Conservation (phyloP, 2,113 vertebrate species). For the Cyprinodon variegatus region DNA sequence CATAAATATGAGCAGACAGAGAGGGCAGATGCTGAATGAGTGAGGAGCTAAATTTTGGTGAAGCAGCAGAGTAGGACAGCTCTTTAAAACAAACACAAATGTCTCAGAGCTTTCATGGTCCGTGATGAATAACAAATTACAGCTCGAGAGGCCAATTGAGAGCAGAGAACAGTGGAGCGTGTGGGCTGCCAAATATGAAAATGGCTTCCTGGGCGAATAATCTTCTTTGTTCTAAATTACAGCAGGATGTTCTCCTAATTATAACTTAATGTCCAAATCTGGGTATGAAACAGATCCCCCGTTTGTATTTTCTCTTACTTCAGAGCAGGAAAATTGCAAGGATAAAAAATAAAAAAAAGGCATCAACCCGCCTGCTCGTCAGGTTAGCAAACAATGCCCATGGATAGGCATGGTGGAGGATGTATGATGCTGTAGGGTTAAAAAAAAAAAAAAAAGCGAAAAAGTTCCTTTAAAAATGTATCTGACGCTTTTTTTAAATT, state of each 20-base stretch:
- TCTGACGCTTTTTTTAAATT: too few relatives aligned
- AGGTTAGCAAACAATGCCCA: too few relatives aligned
- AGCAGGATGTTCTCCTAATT: slow-evolving; percentile 29
- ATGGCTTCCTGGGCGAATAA: slow-evolving; percentile 7
- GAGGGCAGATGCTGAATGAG: neutral
- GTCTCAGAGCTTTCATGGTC: slow-evolving; percentile 10
- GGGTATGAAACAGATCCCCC: neutral
- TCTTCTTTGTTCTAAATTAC: slow-evolving; percentile 22
- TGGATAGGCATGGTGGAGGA: neutral
- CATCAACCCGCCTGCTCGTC: neutral
- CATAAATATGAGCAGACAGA: neutral
- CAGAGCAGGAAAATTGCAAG: neutral
- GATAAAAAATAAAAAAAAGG: neutral
- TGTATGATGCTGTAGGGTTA: neutral
- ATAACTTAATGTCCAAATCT: slow-evolving; percentile 23
- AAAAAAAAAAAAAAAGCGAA: too few relatives aligned
- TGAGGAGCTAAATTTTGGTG: slow-evolving; percentile 38
- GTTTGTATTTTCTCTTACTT: neutral
- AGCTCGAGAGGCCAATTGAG: slow-evolving; percentile 27
- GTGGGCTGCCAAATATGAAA: slow-evolving; percentile 31
- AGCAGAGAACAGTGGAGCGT: neutral
- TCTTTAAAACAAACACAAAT: slow-evolving; percentile 10
- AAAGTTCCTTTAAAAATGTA: too few relatives aligned
- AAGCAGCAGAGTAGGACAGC: slow-evolving; percentile 2
- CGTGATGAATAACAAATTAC: slow-evolving; percentile 42